Percentiles rank a stretch among this genome's conserved stretches.
Conservation (phyloP, 2,888 invertebrate genomes). For the Cheilosia vernalis region DNA sequence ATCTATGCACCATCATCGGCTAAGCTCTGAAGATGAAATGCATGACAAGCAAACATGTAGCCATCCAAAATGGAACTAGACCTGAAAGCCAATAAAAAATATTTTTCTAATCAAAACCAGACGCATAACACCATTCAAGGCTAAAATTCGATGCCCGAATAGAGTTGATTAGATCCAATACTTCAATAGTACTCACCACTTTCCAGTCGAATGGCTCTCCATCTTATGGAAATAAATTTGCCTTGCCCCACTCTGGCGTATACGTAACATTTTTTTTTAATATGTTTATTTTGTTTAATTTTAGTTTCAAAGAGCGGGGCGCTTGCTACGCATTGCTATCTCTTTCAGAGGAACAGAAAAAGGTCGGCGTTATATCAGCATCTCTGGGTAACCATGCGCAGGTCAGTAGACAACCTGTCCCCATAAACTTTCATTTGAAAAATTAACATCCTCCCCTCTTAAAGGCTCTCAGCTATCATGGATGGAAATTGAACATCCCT, state of each 20-base stretch:
- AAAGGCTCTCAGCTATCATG: conserved; percentile 89
- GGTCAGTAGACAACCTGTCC: conserved; percentile 63
- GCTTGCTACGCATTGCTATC: conserved; percentile 93
- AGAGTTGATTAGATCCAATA: too few relatives aligned
- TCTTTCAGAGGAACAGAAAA: conserved; percentile 88
- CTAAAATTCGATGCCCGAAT: too few relatives aligned
- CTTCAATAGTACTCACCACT: too few relatives aligned
- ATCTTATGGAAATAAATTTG: background rate
- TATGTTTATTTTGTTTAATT: background rate
- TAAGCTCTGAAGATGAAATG: too few relatives aligned
- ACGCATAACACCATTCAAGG: too few relatives aligned
- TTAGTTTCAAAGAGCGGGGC: conserved; percentile 96
- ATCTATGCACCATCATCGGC: too few relatives aligned
- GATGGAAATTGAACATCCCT: conserved; percentile 87
- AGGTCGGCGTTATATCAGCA: conserved; percentile 94
- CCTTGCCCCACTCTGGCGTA: background rate
- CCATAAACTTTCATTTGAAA: background rate
- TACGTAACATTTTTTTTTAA: conserved; percentile 10
- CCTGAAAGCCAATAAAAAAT: too few relatives aligned
- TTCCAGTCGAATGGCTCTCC: too few relatives aligned
- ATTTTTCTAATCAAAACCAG: too few relatives aligned
- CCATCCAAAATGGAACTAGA: too few relatives aligned
- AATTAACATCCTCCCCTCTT: background rate
- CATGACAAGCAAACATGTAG: too few relatives aligned
- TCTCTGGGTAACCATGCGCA: conserved; percentile 97